phyloP scores from a whole-genome alignment of 2,113 vertebrate species.

The Peromyscus leucopus region DNA sequence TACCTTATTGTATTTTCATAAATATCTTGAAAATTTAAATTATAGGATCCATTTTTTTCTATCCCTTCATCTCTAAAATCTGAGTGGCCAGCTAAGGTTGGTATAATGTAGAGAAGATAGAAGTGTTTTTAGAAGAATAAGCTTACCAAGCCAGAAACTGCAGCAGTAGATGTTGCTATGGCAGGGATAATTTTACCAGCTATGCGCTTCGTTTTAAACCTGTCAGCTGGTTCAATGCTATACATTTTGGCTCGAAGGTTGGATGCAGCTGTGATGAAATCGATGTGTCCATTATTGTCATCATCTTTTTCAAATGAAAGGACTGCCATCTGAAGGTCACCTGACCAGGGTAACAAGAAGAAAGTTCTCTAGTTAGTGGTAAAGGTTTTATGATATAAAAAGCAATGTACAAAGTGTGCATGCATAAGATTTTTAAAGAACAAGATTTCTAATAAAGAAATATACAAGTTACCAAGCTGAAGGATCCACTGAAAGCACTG shows the following conservation, averaged over 20 bases:
- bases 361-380: constrained; percentile 35
- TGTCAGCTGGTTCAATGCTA: constrained; percentile 94
- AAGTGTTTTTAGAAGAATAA: constrained; percentile 32
- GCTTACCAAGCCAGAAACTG: constrained; percentile 97
- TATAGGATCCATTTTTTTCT: constrained; percentile 11
- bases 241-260: constrained; percentile 97
- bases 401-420: not conserved
- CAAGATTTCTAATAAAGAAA: not conserved
- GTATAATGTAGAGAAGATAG: not conserved
- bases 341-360: constrained; percentile 82
- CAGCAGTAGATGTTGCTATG: constrained; percentile 98
- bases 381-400: constrained; percentile 60
- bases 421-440: not conserved
- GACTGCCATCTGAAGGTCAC: constrained; percentile 91
- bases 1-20: constrained; percentile 16
- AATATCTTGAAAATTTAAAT: constrained; percentile 35
- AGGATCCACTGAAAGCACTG: not conserved
- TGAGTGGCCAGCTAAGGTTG: not conserved
- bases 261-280: constrained; percentile 95
- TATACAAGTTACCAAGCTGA: not conserved
- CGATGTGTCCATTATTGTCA: constrained; percentile 95
- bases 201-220: constrained; percentile 98
- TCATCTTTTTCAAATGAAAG: constrained; percentile 97
- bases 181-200: constrained; percentile 99
- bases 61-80: not conserved